Evolutionary conservation across 2,888 invertebrate genomes (phyloP), one percentile per base, ranked within the genome.

Genomic region (Andrena bicolor): DNA sequence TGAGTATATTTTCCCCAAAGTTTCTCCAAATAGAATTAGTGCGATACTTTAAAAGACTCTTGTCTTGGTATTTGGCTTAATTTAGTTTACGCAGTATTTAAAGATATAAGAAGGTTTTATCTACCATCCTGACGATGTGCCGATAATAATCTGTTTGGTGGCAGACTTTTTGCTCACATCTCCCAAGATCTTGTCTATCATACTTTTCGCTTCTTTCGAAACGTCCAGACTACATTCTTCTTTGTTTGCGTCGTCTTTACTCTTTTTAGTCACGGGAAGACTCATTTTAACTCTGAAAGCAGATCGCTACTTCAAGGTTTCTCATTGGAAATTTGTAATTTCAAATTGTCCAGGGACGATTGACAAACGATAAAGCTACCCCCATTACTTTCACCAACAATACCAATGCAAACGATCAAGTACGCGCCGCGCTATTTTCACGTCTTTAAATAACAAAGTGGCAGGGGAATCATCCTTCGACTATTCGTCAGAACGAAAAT

Each of bases 101-200:
- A 60, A 61, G 48, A 51, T 30, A 28, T 58, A 70, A 49, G 53
- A 28, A 56, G 26, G 13, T 16, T 49, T 5, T 48, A 8, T 28
- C 41, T 82, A 98, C 98, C 98, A 98, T 95, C 99, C 99, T 90
- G 98, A 96, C 83, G 97, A 95, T 82, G 97, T 97, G 87, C 99
- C 98, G 94, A 98, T 96, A 89, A 97, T 94, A 87, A 98, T 95
- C 95, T 99, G 98, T 94, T 98, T 97, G 26, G 97, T 96, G 51
- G 97, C 97, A 7, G 98, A 98, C 78, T 96, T 96, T 94, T 97
- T 97, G 83, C 97, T 97, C 82, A 98, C 96, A 92, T 98, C 98
- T 61, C 96, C 96, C 80, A 98, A 94, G 70, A 97, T 95, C 94
- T 96, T 96, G 88, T 97, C 96, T 72, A 98, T 94, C 86, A 96